Conservation (phyloP, 2,888 invertebrate genomes). For the Quadroppia sp. region DNA sequence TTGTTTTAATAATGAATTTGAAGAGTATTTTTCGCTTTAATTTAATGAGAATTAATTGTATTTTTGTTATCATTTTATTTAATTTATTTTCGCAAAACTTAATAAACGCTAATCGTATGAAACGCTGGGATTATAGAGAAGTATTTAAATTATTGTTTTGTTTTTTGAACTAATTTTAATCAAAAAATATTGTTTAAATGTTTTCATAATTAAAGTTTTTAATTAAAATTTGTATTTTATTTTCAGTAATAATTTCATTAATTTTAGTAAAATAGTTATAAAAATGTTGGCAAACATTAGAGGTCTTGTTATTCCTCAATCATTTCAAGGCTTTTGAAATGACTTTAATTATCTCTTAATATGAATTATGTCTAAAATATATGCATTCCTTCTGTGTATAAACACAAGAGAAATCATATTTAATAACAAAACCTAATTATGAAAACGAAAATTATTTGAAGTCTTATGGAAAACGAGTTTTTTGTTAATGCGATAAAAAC, state of each 20-base stretch:
- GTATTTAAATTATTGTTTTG: neutral
- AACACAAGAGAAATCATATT: too few relatives aligned
- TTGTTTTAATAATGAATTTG: too few relatives aligned
- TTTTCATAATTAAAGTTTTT: neutral
- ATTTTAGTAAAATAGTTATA: neutral
- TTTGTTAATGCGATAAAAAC: neutral
- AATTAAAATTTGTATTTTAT: too few relatives aligned
- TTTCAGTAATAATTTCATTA: neutral
- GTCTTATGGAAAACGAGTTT: neutral
- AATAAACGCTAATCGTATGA: slow-evolving; percentile 4
- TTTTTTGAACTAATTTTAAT: neutral
- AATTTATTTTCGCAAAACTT: neutral
- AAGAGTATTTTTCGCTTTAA: too few relatives aligned
- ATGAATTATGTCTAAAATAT: too few relatives aligned
- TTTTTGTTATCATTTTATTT: neutral
- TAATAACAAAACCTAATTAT: neutral
- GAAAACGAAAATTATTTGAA: neutral
- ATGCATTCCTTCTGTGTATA: too few relatives aligned
- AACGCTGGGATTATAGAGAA: slow-evolving; percentile 27
- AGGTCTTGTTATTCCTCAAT: too few relatives aligned
- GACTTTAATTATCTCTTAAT: too few relatives aligned
- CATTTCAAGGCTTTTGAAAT: too few relatives aligned
- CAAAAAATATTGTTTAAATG: neutral
- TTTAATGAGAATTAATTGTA: too few relatives aligned
- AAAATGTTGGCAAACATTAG: too few relatives aligned